Evolutionary conservation across 2,113 vertebrate genomes (phyloP).

Genomic region (Xyrauchen texanus): DNA sequence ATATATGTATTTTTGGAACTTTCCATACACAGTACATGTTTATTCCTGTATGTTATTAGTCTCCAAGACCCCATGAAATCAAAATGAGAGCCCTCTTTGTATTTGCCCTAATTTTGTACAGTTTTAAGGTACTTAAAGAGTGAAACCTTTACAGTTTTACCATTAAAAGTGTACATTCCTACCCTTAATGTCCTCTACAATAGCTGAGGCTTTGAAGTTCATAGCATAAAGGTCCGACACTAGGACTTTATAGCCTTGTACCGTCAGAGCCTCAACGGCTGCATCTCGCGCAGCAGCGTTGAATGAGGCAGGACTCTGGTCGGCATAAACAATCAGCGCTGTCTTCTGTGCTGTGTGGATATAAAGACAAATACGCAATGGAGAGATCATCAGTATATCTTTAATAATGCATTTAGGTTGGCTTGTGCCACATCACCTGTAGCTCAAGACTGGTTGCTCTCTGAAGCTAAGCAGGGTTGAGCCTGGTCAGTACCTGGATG

Average conservation of each 20-base stretch:
- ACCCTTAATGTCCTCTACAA: constrained; percentile 67
- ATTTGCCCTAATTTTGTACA: neutral
- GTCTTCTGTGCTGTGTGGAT: constrained; percentile 62
- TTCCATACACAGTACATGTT: neutral
- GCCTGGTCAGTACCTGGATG: too few species aligned
- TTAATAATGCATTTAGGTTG: too few species aligned
- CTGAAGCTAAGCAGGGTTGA: too few species aligned
- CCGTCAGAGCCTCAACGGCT: constrained; percentile 63
- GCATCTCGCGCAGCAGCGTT: constrained; percentile 76
- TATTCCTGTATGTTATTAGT: too few species aligned
- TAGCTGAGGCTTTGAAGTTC: constrained; percentile 66
- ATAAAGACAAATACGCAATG: constrained; percentile 7
- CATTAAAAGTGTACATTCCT: neutral
- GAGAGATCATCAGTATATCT: neutral
- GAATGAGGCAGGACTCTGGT: constrained; percentile 77
- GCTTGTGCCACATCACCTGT: too few species aligned
- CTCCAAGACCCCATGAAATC: too few species aligned
- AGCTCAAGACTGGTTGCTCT: too few species aligned
- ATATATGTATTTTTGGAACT: neutral
- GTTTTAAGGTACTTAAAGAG: neutral
- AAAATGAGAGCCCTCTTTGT: neutral
- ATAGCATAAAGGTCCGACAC: constrained; percentile 80
- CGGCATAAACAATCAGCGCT: constrained; percentile 67
- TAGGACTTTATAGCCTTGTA: constrained; percentile 70
- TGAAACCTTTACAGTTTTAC: neutral